Conservation (phyloP, 2,797 vertebrate genomes). For the Kryptopterus vitreolus region DNA sequence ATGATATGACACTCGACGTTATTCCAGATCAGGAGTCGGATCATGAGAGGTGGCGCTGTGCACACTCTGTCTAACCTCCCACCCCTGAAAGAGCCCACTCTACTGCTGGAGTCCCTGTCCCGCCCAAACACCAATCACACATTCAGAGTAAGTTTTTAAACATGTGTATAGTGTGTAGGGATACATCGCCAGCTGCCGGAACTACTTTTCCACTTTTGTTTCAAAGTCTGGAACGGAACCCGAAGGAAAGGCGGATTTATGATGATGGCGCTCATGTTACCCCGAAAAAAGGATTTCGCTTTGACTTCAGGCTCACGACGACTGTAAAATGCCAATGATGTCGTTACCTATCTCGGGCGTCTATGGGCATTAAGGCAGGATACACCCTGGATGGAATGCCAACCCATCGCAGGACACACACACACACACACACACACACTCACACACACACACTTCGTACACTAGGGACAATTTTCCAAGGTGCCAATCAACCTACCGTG, state of each 20-base stretch:
- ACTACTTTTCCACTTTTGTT: neutral
- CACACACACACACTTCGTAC: too few relatives aligned
- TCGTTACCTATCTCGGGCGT: too few relatives aligned
- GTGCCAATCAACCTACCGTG: too few relatives aligned
- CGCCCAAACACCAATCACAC: constrained; percentile 79
- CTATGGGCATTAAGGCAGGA: too few relatives aligned
- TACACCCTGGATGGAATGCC: too few relatives aligned
- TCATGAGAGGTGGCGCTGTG: constrained; percentile 63
- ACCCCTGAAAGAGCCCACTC: constrained; percentile 68
- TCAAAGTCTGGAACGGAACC: neutral
- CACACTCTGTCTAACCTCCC: constrained; percentile 61
- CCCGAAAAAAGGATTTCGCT: too few relatives aligned
- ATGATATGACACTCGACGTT: neutral
- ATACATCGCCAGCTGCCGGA: neutral
- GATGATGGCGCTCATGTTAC: too few relatives aligned
- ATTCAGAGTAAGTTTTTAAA: constrained; percentile 64
- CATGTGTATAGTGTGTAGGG: neutral
- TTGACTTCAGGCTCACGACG: neutral
- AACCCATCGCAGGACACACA: too few relatives aligned
- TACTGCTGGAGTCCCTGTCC: constrained; percentile 66
- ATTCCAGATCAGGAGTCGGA: constrained; percentile 65
- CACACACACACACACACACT: too few relatives aligned
- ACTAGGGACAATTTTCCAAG: too few relatives aligned
- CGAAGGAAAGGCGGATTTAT: too few relatives aligned
- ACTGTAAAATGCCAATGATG: neutral